phyloP scores from a whole-genome alignment of 2,888 invertebrate genomes.

The Crocallis elinguaria region DNA sequence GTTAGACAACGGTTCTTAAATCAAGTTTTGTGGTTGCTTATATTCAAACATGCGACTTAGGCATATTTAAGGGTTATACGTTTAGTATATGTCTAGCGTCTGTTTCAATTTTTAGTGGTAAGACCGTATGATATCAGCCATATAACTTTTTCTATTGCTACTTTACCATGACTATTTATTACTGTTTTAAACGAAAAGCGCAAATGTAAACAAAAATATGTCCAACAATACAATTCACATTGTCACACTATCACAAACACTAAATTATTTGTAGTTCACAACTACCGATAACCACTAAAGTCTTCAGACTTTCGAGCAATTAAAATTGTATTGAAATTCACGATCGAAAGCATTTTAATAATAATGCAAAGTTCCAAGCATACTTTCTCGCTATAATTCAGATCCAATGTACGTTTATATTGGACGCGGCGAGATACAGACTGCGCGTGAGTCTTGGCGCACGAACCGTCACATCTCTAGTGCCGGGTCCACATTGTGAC shows the following conservation, averaged over 20 bases:
- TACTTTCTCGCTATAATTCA: conserved; percentile 67
- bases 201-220: too few species aligned
- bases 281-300: conserved; percentile 1
- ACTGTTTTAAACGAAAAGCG: background rate
- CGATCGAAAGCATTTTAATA: conserved; percentile 34
- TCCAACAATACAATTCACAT: conserved; percentile 22
- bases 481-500: conserved; percentile 54
- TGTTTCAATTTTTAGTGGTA: too few species aligned
- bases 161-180: conserved; percentile 39
- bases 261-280: conserved; percentile 7
- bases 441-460: conserved; percentile 71
- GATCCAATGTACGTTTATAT: conserved; percentile 76
- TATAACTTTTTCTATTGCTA: too few species aligned
- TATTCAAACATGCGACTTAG: too few species aligned
- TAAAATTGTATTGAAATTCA: conserved; percentile 17
- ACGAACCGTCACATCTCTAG: conserved; percentile 53
- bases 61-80: too few species aligned
- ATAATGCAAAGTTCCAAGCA: conserved; percentile 49
- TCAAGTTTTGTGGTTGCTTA: too few species aligned
- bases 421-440: conserved; percentile 67
- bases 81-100: too few species aligned
- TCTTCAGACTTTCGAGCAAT: conserved; percentile 8
- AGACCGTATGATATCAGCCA: too few species aligned
- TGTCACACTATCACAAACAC: conserved; percentile 27
- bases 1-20: too few species aligned